Base-by-base conservation (phyloP, 2,113 vertebrate genomes). In the Atrichornis clamosus region DNA sequence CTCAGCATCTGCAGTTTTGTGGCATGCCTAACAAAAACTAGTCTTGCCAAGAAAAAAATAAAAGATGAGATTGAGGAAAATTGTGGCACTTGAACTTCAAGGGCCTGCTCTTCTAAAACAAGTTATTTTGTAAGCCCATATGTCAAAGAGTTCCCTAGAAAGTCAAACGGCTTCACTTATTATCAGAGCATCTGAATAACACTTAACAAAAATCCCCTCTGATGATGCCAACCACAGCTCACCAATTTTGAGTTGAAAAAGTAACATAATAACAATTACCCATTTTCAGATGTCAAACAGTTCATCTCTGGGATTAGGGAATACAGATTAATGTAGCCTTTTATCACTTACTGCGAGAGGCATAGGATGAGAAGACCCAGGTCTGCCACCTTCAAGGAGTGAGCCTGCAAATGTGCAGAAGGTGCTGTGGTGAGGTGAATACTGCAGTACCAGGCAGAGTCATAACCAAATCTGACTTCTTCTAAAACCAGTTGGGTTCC, bases 1-100 rank as follows among this genome's bases (percentile, higher is more conserved):
- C 81, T 95, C 91, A 84, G 82, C 72, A 97, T 97, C 87, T 97
- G 97, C 95, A 95, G 70, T 97, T 98, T 95, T 94, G 63, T 77
- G 77, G 78, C 96, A 96, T 70, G 92, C 63, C 77, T 80, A 94
- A 92, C 82, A 96, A 94, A 97, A 94, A 63, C 32, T 64, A 50
- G 24, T 30, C 49, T 69, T 90, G 56, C 30, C 73, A 76, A 70
- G 64, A 64, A 93, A 86, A 44, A 44, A 41, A 11, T n/a, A 72
- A 67, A 39, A 70, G 3, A 65, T 3, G 12, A 58, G 85, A 89
- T n/a, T 88, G 93, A 90, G 41, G 10, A 93, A 88, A 74, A 84
- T 69, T 37, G 30, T 79, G 42, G 69, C 76, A 87, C 85, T 96
- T 92, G 89, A 97, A 94, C 62, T 94, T 96, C n/a, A 83, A 87